Base-by-base conservation (phyloP, 1,140 invertebrate genomes). In the Platyscapa corneri region DNA sequence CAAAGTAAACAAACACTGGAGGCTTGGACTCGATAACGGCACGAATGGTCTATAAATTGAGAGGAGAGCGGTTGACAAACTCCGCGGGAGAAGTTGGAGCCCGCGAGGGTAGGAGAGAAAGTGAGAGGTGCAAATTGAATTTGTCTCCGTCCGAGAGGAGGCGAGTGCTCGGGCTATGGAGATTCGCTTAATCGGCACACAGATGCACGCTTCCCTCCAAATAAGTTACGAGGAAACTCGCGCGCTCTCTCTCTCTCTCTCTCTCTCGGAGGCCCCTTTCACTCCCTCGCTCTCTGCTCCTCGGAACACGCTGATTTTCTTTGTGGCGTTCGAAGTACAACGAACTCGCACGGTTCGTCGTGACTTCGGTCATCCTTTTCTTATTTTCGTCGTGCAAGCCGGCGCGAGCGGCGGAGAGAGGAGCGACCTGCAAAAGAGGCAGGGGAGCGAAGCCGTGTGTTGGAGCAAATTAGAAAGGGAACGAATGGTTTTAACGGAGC, bases 11-110 rank as follows among this genome's bases (percentile, higher is more conserved):
- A 53, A 53, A 53, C 16, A 53, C 18, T 53, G 8, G 49, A 16
- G 2, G 49, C 18, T 53, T 53, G n/a, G 8, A 53, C 20, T 16
- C 78, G 78, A 80, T 80, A 65, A 80, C 65, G 67, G 65, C 27
- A 32, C 78, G 65, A 80, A 80, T 80, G 60, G 78, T 27, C 64
- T 60, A 65, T 80, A 80, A 80, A 80, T 53, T 39, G 8, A 18
- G 49, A 53, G 3, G 18, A 53, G 18, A 18, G 2, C 2, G 18
- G 49, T 53, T 2, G 18, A 53, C 49, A 16, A 16, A 53, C 10
- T 7, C 18, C 18, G 12, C 8, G 18, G 49, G 18, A 53, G 18
- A 53, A 53, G 7, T 37, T 37, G 34, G 27, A n/a, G 27, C 10
- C 42, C 8, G 30, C 56, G 39, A 1, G 65, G 23, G 37, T 30